Evolutionary conservation across 2,113 vertebrate genomes (phyloP), one percentile per base, ranked within the genome.

Genomic region (Pseudorhombus dupliciocellatus): DNA sequence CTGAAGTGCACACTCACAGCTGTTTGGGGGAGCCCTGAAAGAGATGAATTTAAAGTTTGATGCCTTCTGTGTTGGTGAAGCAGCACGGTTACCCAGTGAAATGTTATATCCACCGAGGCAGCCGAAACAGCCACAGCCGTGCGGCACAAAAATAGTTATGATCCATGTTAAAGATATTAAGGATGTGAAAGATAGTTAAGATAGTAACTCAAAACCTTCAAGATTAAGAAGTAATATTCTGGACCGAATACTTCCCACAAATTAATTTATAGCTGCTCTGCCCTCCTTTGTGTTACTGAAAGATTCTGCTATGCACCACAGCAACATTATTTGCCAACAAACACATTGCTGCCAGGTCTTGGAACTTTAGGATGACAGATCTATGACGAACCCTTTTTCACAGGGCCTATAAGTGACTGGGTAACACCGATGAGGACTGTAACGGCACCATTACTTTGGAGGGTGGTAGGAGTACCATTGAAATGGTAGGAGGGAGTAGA

Each of bases 31-130:
- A 81, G 73, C 78, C 70, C 56, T 0, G 57, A 20, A 3, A 84
- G 79, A 75, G 57, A 65, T 44, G 2, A 71, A 67, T 72, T 91
- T 88, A 87, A 73, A 85, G 53, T 83, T 86, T 80, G 75, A 90
- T 87, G 66, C 59, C 63, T 65, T 86, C 2, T 34, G 64, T 21
- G 12, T 30, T 64, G 78, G 80, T 70, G 65, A 80, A 70, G 80
- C 75, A 77, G 84, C 74, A 55, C n/a, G 50, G 42, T 70, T 51
- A 26, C 18, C 30, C 56, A 34, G 40, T 78, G 66, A 80, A 70
- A 73, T 57, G 48, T 48, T 58, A 68, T 57, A 74, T 65, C 61
- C 72, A 61, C 31, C 18, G 21, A 59, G 37, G 24, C 44, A 61
- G 59, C 25, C 44, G 53, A 44, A 73, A 66, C 66, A 62, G 68